Evolutionary conservation across 2,113 vertebrate species (phyloP).

Genomic region (Sakesphorus luctuosus): DNA sequence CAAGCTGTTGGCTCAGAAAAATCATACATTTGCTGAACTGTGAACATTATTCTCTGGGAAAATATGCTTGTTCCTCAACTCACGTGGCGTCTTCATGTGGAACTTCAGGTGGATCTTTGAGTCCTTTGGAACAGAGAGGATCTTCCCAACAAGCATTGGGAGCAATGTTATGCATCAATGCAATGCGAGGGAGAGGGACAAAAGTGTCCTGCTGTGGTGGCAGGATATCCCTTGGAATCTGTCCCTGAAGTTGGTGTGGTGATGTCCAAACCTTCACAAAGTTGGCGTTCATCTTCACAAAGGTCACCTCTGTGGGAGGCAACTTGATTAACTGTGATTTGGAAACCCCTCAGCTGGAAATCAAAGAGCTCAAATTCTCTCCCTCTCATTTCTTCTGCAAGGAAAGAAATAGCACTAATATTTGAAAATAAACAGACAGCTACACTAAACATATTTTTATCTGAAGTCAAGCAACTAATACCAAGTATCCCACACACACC

Average conservation of each 20-base stretch:
- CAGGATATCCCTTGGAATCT: not conserved
- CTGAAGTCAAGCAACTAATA: not conserved
- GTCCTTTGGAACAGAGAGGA: not conserved
- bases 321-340: not conserved
- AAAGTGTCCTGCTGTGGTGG: not conserved
- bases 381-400: not conserved
- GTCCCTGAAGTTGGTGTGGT: not conserved
- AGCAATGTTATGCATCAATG: not conserved
- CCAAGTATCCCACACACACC: not conserved
- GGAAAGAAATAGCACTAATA: not conserved
- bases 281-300: not conserved
- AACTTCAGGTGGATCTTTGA: not conserved
- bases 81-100: not conserved
- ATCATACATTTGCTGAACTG: not conserved
- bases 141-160: not conserved
- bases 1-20: not conserved
- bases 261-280: not conserved
- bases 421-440: not conserved
- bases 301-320: fast-evolving
- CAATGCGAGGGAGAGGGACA: not conserved
- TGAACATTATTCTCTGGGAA: not conserved
- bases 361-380: not conserved
- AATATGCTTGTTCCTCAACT: not conserved
- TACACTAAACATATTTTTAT: not conserved
- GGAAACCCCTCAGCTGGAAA: not conserved